Evolutionary conservation across 2,888 invertebrate species (phyloP).

Genomic region (Hedychridium roseum): DNA sequence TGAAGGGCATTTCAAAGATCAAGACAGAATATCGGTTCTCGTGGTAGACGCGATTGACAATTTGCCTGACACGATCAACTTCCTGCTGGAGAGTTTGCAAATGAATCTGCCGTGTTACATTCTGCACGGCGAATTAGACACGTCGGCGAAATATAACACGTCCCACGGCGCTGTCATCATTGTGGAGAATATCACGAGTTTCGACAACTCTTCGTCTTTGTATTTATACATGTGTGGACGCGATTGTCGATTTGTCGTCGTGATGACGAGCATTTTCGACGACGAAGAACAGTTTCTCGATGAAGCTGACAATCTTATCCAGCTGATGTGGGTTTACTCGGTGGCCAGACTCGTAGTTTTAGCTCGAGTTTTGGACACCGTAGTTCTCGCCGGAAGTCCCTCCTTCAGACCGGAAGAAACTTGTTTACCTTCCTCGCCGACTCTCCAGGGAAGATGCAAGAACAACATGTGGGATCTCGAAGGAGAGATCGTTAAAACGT

Average conservation of each 20-base stretch:
- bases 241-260: constrained; percentile 33
- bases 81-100: constrained; percentile 21
- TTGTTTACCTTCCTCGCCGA: constrained; percentile 29
- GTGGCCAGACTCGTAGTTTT: constrained; percentile 33
- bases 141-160: neutral
- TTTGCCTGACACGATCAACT: neutral
- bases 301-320: constrained; percentile 23
- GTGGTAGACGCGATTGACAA: constrained; percentile 10
- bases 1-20: constrained; percentile 8
- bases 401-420: constrained; percentile 17
- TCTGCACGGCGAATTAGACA: constrained; percentile 9
- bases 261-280: constrained; percentile 22
- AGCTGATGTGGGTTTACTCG: constrained; percentile 30
- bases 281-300: constrained; percentile 33
- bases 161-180: constrained; percentile 28
- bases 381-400: constrained; percentile 33
- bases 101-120: constrained; percentile 19
- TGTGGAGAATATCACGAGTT: constrained; percentile 19
- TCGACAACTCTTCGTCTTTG: constrained; percentile 15
- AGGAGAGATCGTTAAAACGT: constrained; percentile 2
- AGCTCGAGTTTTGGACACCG: constrained; percentile 21
- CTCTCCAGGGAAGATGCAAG: constrained; percentile 33
- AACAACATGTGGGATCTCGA: constrained; percentile 8
- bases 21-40: constrained; percentile 20
- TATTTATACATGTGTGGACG: constrained; percentile 32